Evolutionary conservation across 2,888 invertebrate species (phyloP), one percentile per base, ranked within the genome.

Genomic region (Hedya salicella): DNA sequence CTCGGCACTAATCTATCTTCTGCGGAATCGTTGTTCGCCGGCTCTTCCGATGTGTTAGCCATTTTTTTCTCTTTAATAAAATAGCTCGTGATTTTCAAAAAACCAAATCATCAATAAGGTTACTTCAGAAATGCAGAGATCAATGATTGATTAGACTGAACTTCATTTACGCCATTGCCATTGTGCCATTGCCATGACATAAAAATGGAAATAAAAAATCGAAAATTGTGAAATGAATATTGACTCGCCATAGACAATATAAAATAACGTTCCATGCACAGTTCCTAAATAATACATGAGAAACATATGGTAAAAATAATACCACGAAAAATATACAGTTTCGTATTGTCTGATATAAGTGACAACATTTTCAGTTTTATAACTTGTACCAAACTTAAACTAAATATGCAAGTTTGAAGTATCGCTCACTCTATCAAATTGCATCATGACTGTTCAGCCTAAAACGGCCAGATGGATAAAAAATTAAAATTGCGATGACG

Each of bases 1-100:
- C 72, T 79, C 3, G 79, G 76, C 25, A 83, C 72, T 71, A 83
- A 76, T 63, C 80, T 79, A 70, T 79, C 81, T 68, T 82, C 79
- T 44, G 72, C 76, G 56, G 71, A 65, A 49, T 78, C 78, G 72
- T 72, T 79, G 52, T 75, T 71, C 40, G 80, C 67, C 62, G 68
- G 64, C 62, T 83, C 81, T 56, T 77, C 84, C 36, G 25, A 25
- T 25, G 73, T 68, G 68, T 69, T 73, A 54, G 77, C 74, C 80
- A 80, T 80, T 67, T 70, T 71, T 16, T 14, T 39, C 62, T 48
- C 36, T 44, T 6, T 50, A 19, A 21, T 50, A 14, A 46, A 36
- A 46, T 48, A 36, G 46, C 50, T 59, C 40, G 40, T 42, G 25
- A 13, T 39, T 44, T 21, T 46, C 11, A n/a, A 19, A 32, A n/a